phyloP scores from a whole-genome alignment of 2,888 invertebrate genomes.

The Eupithecia subumbrata region DNA sequence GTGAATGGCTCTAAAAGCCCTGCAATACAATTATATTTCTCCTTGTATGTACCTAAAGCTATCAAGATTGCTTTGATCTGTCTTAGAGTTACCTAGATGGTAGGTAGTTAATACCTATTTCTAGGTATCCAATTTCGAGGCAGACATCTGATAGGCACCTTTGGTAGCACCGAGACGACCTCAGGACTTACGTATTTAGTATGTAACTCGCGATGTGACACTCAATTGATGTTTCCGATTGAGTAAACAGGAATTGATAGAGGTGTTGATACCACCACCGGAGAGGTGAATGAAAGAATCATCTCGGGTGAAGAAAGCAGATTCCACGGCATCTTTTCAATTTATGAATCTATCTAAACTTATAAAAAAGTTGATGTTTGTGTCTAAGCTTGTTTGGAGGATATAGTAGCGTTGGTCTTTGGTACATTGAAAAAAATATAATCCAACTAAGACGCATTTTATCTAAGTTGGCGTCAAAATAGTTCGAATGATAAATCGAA shows the following conservation, averaged over 20 bases:
- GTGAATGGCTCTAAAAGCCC: not conserved
- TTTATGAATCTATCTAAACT: not conserved
- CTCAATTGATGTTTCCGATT: conserved; percentile 80
- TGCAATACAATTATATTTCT: not conserved
- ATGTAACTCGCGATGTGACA: conserved; percentile 71
- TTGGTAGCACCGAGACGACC: conserved; percentile 32
- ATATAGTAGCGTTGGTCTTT: no score
- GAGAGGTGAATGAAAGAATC: not conserved
- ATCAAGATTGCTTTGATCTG: not conserved
- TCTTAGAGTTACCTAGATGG: not conserved
- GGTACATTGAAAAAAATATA: no score
- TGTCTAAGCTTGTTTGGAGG: no score
- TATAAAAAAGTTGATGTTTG: not conserved
- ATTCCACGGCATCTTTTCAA: not conserved
- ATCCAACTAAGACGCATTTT: no score
- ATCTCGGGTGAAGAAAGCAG: not conserved
- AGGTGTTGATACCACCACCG: conserved; percentile 49
- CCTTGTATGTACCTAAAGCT: not conserved
- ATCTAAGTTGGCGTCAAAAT: no score
- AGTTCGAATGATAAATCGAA: no score
- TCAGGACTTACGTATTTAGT: conserved; percentile 61
- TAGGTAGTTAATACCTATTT: not conserved
- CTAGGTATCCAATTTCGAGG: conserved; percentile 28
- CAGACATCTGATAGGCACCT: conserved; percentile 35
- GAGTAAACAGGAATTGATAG: conserved; percentile 58